Conservation (phyloP, 2,113 vertebrate species). For the Myotis lucifugus region DNA sequence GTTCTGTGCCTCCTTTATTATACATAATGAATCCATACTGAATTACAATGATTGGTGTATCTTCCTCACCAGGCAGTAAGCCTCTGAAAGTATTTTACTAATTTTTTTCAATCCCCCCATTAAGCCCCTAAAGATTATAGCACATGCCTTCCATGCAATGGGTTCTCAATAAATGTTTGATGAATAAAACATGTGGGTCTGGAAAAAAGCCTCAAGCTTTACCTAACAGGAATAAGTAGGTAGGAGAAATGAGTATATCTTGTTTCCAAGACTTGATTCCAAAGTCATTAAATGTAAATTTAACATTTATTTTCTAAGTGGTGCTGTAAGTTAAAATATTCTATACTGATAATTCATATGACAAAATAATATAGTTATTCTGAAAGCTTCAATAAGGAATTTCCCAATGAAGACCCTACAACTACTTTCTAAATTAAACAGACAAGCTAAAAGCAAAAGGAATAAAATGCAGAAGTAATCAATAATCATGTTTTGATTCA, state of each 20-base stretch:
- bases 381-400: not conserved
- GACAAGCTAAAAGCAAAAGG: not conserved
- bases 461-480: conserved; percentile 21
- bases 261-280: conserved; percentile 24
- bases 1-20: not conserved
- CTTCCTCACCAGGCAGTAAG: not conserved
- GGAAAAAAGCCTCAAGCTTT: conserved; percentile 2
- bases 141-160: not conserved
- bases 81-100: not conserved
- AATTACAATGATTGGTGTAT: not conserved
- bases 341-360: not conserved
- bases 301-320: conserved; percentile 11
- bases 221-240: not conserved
- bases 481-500: not conserved
- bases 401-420: not conserved
- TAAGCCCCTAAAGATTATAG: not conserved
- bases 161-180: not conserved
- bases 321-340: not conserved
- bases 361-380: conserved; percentile 35
- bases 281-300: conserved; percentile 22
- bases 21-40: not conserved
- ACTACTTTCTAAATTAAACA: not conserved
- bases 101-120: not conserved
- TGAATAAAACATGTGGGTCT: not conserved
- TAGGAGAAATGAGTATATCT: not conserved